A percentile compares a stretch with the other conserved stretches of the same genome.
phyloP scores from a whole-genome alignment of 2,113 vertebrate species.

The Scalopus aquaticus region DNA sequence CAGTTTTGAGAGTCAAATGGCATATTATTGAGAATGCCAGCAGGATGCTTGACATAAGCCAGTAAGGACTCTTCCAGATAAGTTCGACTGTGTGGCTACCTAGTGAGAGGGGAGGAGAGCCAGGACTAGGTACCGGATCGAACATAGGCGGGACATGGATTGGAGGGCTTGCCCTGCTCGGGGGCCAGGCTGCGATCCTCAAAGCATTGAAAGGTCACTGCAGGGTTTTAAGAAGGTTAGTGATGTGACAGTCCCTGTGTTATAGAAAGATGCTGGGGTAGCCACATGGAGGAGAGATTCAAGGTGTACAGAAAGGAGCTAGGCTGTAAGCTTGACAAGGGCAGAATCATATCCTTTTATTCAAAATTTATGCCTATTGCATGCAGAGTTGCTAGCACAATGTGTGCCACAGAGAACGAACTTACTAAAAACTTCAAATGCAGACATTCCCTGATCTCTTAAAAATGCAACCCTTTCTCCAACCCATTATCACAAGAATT shows the following conservation, averaged over 20 bases:
- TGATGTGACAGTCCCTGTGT: not conserved
- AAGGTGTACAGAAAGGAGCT: not conserved
- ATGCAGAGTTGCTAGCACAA: not conserved
- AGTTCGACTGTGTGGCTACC: not conserved
- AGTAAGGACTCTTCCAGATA: not conserved
- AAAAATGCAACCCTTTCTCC: not conserved
- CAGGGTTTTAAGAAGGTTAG: not conserved
- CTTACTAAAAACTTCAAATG: not conserved
- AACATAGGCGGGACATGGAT: no score
- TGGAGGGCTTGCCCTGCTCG: not conserved
- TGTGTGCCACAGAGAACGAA: not conserved
- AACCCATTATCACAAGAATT: not conserved
- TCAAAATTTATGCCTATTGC: not conserved
- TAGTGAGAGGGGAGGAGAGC: not conserved
- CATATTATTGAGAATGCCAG: not conserved
- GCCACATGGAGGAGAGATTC: not conserved
- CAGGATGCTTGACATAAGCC: not conserved
- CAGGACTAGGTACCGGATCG: not conserved
- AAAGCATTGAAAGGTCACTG: accelerated
- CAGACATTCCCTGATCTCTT: not conserved
- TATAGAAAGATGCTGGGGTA: not conserved
- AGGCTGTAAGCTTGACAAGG: not conserved
- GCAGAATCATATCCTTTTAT: not conserved
- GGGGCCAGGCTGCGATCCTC: not conserved
- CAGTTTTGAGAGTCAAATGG: not conserved